Evolutionary conservation across 1,140 invertebrate genomes (phyloP).

Genomic region (Pinna nobilis): DNA sequence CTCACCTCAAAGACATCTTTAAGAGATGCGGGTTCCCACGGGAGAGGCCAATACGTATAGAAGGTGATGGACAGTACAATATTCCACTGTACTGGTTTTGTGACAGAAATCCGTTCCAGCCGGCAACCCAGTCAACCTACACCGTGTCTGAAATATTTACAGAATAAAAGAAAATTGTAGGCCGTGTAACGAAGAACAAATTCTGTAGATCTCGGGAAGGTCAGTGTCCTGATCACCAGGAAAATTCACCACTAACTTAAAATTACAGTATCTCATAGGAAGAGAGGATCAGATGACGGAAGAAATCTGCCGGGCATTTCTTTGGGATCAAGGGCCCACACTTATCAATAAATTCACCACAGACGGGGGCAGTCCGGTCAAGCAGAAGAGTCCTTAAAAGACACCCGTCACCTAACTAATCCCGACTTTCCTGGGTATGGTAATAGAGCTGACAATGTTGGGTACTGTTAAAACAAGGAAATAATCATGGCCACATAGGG

Average conservation of each 20-base stretch:
- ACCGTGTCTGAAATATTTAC: constrained; percentile 3
- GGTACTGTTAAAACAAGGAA: no score
- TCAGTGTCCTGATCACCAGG: no score
- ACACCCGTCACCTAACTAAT: not conserved
- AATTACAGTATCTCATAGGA: not conserved
- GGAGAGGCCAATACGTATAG: not conserved
- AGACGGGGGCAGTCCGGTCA: not conserved
- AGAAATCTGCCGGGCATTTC: not conserved
- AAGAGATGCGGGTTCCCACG: not conserved
- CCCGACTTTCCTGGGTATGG: not conserved
- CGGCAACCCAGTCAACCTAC: not conserved
- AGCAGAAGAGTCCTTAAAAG: no score
- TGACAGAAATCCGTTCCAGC: not conserved
- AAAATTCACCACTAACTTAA: no score
- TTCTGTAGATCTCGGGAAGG: not conserved
- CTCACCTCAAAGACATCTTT: not conserved
- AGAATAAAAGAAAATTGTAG: not conserved
- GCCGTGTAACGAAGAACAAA: not conserved
- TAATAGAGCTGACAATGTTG: no score
- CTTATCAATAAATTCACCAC: not conserved
- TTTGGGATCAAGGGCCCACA: not conserved
- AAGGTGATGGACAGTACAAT: not conserved
- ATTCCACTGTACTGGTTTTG: not conserved
- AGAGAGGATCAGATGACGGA: not conserved
- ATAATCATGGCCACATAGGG: not conserved